Conservation (phyloP, 1,140 invertebrate species). For the Triops longicaudatus region DNA sequence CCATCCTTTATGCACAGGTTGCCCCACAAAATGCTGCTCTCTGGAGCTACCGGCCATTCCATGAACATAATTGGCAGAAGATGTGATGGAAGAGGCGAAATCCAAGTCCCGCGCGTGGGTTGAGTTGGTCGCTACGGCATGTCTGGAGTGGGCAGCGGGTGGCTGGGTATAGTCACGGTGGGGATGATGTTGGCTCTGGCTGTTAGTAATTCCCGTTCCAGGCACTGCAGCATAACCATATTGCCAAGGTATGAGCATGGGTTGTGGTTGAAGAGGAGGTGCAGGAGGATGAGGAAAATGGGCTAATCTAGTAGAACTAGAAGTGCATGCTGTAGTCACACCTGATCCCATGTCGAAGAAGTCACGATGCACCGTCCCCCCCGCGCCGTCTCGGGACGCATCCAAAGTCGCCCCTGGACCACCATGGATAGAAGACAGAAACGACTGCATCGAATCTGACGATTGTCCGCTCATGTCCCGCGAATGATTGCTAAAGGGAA, state of each 20-base stretch:
- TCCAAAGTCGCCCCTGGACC: not conserved
- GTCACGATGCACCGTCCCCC: not conserved
- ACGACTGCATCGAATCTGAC: not conserved
- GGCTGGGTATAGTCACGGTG: constrained; percentile 50
- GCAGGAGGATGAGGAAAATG: constrained; percentile 5
- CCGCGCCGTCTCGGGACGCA: not conserved
- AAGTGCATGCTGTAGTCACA: constrained; percentile 14
- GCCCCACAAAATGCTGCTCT: constrained; percentile 32
- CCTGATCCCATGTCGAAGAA: constrained; percentile 14
- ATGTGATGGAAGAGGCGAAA: not conserved
- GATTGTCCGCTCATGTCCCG: not conserved
- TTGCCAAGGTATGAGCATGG: constrained; percentile 14
- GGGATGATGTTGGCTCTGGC: not conserved
- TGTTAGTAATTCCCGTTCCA: constrained; percentile 19
- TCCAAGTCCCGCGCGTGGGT: not conserved
- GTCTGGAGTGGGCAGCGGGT: constrained; percentile 48
- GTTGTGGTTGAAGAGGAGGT: constrained; percentile 3
- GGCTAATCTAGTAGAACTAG: constrained; percentile 15
- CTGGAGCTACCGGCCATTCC: constrained; percentile 36
- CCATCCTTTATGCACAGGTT: constrained; percentile 30
- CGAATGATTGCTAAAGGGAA: not conserved
- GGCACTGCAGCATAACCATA: constrained; percentile 14
- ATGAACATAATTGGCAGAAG: not conserved
- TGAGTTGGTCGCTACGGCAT: not conserved
- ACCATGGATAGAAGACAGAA: not conserved